Evolutionary conservation across 2,113 vertebrate genomes (phyloP).

Genomic region (Sus scrofa): DNA sequence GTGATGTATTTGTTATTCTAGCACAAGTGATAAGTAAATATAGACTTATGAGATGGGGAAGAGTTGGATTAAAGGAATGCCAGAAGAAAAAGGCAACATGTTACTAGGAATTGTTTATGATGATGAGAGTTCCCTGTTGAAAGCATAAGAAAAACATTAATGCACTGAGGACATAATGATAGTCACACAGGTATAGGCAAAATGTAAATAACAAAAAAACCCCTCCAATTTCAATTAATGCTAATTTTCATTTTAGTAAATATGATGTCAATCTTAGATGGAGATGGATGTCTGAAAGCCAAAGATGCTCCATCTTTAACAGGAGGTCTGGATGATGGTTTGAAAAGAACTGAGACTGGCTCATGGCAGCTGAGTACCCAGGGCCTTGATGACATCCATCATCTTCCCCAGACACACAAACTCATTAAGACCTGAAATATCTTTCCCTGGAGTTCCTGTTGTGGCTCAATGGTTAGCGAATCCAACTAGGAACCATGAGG

Average conservation of each 20-base stretch:
- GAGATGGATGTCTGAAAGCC: not conserved
- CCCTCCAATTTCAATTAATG: not conserved
- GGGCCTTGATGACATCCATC: not conserved
- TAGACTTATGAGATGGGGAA: not conserved
- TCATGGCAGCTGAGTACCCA: not conserved
- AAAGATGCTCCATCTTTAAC: not conserved
- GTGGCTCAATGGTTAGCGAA: too few relatives aligned
- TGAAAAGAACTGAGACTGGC: not conserved
- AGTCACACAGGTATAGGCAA: not conserved
- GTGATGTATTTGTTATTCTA: constrained; percentile 29
- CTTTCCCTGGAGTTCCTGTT: too few relatives aligned
- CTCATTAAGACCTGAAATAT: not conserved
- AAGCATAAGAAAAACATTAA: not conserved
- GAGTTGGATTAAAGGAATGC: not conserved
- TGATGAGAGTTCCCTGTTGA: not conserved
- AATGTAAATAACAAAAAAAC: not conserved
- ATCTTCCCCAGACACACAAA: not conserved
- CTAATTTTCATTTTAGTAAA: not conserved
- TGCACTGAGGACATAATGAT: not conserved
- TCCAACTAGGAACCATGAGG: too few relatives aligned
- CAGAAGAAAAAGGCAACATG: not conserved
- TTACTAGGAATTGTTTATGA: not conserved
- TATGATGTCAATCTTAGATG: not conserved
- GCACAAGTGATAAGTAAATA: not conserved
- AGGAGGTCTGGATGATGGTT: not conserved